Base-by-base conservation (phyloP, 2,888 invertebrate genomes). In the Epirrhoe alternata region DNA sequence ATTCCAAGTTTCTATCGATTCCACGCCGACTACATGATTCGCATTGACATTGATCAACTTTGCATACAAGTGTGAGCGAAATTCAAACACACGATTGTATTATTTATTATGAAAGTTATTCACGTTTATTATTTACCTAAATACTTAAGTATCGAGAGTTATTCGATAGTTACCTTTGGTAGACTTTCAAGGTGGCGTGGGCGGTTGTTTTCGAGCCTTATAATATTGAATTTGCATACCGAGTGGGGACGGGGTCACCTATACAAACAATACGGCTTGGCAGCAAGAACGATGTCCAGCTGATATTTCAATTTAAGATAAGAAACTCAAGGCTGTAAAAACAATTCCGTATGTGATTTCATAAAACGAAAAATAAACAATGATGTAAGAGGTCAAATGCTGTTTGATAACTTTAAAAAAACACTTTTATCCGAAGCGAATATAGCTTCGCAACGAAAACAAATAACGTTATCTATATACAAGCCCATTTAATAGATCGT, bases 401-500 rank as follows among this genome's bases (percentile, higher is more conserved):
- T 67, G 62, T 69, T 61, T 61, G 68, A 69, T 69, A 57, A 61
- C 8, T 68, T 56, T 66, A 72, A 72, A 71, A n/a, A 69, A 76
- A 67, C 45, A 68, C 63, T 64, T 66, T 71, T 71, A 77, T 73
- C 74, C 67, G 73, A 68, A 74, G 66, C 71, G 60, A 71, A 74
- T 78, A 75, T 73, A 75, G 73, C 74, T 75, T 57, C 60, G 55
- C 64, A 72, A 70, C 71, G 64, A 78, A 85, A 79, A 84, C 78
- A 87, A 84, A 84, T 77, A 82, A 24, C 75, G 73, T 81, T 84
- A 86, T 86, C 85, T 73, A 59, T 76, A 71, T 75, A 77, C 72
- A 72, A 73, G 60, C 35, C 74, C 64, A 69, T 74, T 72, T 74
- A 72, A 75, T 76, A 73, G 71, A 75, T 73, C 64, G 66, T 62